A percentile compares a stretch with the other conserved stretches of the same genome.
These are phyloP conservation scores for Luperina testacea DNA, from an alignment of 2,888 invertebrate genomes.

Conservation along the genomic window DNA sequence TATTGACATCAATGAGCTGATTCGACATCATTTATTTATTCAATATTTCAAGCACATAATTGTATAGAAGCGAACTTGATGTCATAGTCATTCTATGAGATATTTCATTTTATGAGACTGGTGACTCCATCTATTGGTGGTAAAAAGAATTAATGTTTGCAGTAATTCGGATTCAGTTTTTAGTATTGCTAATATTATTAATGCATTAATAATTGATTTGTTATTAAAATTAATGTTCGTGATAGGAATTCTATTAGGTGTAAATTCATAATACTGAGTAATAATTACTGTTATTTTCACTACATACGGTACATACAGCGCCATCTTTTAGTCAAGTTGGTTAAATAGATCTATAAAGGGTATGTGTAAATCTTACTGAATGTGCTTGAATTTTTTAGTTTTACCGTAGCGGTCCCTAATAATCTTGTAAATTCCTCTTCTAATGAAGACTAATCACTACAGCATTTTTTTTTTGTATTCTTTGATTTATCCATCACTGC, in stretches of 20 bases:
- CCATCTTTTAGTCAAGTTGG: conserved; percentile 16
- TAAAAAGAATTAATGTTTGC: neutral
- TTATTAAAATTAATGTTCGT: neutral
- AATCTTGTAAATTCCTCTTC: neutral
- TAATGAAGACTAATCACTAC: neutral
- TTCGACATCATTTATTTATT: too few species aligned
- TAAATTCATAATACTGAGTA: neutral
- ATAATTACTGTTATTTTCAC: neutral
- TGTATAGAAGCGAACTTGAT: too few species aligned
- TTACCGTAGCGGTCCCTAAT: neutral
- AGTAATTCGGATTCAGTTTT: neutral
- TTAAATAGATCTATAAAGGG: neutral
- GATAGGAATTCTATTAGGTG: neutral
- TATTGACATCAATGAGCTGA: neutral
- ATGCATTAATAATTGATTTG: neutral
- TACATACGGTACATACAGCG: neutral
- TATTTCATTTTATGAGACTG: conserved; percentile 17
- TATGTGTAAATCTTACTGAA: neutral
- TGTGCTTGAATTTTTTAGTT: too few species aligned
- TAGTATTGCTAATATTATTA: neutral
- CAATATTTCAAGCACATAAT: too few species aligned
- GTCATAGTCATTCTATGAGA: neutral
- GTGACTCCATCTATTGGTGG: conserved; percentile 45
- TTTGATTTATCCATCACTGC: neutral
- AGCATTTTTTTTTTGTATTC: neutral